phyloP scores from a whole-genome alignment of 2,113 vertebrate species.

The Brienomyrus longianalis region DNA sequence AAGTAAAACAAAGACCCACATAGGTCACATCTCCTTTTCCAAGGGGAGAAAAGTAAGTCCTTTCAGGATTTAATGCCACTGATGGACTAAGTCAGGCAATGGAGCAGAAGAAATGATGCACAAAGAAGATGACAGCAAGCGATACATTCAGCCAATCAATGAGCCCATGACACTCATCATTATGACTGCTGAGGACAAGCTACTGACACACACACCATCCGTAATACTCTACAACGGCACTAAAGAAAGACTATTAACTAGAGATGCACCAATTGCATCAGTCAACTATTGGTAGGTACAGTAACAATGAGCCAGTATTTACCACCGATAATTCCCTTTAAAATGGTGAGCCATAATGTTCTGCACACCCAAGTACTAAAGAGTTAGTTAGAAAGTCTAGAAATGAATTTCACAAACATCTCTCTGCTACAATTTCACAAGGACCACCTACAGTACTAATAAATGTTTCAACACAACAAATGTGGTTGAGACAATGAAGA shows the following conservation, averaged over 20 bases:
- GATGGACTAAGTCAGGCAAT: too few species aligned
- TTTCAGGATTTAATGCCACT: not conserved
- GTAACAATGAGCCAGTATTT: not conserved
- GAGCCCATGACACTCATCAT: not conserved
- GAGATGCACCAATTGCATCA: not conserved
- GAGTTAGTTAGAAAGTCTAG: not conserved
- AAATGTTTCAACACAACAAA: not conserved
- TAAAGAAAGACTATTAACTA: not conserved
- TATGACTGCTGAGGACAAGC: not conserved
- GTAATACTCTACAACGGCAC: not conserved
- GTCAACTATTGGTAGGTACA: not conserved
- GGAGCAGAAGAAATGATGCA: not conserved
- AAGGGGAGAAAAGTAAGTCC: not conserved
- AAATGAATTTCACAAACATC: not conserved
- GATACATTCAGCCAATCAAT: slow-evolving; percentile 6
- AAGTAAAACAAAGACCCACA: not conserved
- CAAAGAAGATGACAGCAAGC: too few species aligned
- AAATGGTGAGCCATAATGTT: not conserved
- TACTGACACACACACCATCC: not conserved
- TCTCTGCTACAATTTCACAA: not conserved
- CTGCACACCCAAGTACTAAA: not conserved
- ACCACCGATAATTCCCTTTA: not conserved
- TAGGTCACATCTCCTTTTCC: not conserved
- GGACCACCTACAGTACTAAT: not conserved
- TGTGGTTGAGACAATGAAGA: not conserved